Evolutionary conservation across 2,888 invertebrate genomes (phyloP), one percentile per base, ranked within the genome.

Genomic region (Sinopyrophorus schimmeli): DNA sequence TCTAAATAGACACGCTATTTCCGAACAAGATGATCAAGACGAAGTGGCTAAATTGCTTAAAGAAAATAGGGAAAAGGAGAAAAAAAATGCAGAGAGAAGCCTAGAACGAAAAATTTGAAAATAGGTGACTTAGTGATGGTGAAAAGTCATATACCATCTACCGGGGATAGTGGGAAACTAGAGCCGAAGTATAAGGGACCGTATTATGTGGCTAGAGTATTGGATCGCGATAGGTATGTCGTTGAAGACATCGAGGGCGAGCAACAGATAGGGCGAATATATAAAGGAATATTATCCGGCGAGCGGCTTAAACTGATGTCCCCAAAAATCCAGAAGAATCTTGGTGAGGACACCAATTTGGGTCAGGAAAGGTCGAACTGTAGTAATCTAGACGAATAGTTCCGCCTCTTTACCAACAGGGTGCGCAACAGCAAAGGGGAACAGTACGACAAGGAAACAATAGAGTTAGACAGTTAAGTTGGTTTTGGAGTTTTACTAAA

Each of bases 161-260:
- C 24, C 9, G 42, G 42, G 4, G 26, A 23, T 17, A 42, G 24
- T 24, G 15, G 23, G 4, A 42, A 42, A 9, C 9, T 42, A 9
- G 5, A 5, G 2, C 32, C 31, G 7, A 42, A 32, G 24, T 42
- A 31, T 32, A 14, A 23, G 3, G 42, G 42, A 7, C 42, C 42
- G 3, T 42, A 42, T 24, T 5, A 15, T 11, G 10, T 42, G 11
- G 5, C 5, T 11, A 23, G 21, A 20, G 20, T 17, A 3, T 31
- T 41, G 21, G 41, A 31, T 31, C n/a, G 21, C 5, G 30, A 41
- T 23, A 20, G 41, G 10, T 30, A 30, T 20, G 5, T 40, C 7
- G 20, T 30, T 3, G 5, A 31, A 2, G 41, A 41, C 14, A n/a
- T 41, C 6, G 21, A 30, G 5, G 31, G 41, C 3, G 21, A 17